Evolutionary conservation across 2,113 vertebrate genomes (phyloP).

Genomic region (Macroglossus sobrinus): DNA sequence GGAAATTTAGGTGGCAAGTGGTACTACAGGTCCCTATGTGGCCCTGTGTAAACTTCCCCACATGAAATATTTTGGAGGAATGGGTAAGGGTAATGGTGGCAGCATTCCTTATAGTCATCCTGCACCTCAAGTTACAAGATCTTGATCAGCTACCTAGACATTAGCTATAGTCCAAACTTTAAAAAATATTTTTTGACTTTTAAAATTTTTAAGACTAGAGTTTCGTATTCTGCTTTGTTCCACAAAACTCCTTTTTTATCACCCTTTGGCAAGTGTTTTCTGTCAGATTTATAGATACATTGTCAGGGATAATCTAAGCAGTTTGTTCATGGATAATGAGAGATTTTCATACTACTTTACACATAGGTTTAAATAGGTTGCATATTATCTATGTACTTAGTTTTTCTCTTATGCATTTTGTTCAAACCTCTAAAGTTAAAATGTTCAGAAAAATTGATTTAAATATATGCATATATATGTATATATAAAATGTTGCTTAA

Average conservation of each 20-base stretch:
- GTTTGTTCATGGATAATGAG: neutral
- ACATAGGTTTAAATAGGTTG: neutral
- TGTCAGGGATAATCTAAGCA: neutral
- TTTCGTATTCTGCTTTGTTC: slow-evolving; percentile 13
- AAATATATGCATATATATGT: neutral
- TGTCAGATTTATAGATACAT: slow-evolving; percentile 6
- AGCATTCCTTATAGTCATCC: neutral
- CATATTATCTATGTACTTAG: neutral
- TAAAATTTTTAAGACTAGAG: neutral
- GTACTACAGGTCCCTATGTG: neutral
- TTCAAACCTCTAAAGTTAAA: neutral
- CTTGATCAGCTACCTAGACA: neutral
- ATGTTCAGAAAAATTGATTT: slow-evolving; percentile 5
- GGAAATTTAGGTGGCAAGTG: neutral
- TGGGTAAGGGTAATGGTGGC: too few species aligned
- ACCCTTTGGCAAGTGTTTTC: neutral
- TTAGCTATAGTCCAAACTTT: neutral
- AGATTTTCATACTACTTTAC: slow-evolving; percentile 5
- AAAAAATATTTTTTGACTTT: neutral
- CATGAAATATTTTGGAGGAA: neutral
- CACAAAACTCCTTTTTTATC: neutral
- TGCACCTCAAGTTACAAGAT: neutral
- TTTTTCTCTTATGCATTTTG: slow-evolving; percentile 45
- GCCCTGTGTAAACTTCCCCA: neutral
- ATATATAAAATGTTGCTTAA: neutral